Evolutionary conservation across 2,888 invertebrate genomes (phyloP).

Genomic region (Pollenia griseotomentosa): DNA sequence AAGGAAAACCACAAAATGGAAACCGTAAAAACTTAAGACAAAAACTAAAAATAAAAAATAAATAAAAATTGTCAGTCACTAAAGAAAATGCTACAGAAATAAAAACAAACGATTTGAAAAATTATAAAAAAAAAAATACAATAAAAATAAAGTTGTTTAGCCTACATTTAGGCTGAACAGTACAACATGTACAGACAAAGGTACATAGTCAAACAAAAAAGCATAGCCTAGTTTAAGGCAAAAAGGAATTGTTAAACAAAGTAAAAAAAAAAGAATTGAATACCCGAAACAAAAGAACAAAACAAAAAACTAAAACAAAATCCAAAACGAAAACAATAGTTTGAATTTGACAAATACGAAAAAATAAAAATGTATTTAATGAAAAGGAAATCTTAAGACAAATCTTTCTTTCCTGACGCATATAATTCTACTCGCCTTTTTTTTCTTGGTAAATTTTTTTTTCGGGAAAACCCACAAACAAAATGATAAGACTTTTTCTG

Average conservation of each 20-base stretch:
- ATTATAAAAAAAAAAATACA: slow-evolving; percentile 14
- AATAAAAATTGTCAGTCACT: slow-evolving; percentile 17
- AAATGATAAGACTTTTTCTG: slow-evolving; percentile 6
- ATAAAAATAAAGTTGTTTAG: background rate
- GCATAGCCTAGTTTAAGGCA: slow-evolving; percentile 45
- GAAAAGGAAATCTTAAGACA: background rate
- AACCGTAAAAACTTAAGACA: background rate
- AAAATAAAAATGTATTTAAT: slow-evolving; percentile 10
- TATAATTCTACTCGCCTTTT: no score
- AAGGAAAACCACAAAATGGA: slow-evolving; percentile 37
- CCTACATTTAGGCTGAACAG: slow-evolving; percentile 32
- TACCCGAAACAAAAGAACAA: background rate
- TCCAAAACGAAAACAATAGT: background rate
- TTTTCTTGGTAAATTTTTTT: background rate
- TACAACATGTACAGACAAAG: background rate
- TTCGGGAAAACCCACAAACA: slow-evolving; percentile 22
- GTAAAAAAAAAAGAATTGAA: background rate
- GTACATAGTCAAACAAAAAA: slow-evolving; percentile 3
- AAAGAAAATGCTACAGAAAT: background rate
- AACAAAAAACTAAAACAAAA: background rate
- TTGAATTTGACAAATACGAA: background rate
- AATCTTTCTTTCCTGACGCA: background rate
- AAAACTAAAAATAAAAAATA: background rate
- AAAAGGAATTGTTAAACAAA: slow-evolving; percentile 43
- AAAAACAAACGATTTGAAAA: slow-evolving; percentile 25